Base-by-base conservation (phyloP, 2,888 invertebrate species). In the Hyppa rectilinea region DNA sequence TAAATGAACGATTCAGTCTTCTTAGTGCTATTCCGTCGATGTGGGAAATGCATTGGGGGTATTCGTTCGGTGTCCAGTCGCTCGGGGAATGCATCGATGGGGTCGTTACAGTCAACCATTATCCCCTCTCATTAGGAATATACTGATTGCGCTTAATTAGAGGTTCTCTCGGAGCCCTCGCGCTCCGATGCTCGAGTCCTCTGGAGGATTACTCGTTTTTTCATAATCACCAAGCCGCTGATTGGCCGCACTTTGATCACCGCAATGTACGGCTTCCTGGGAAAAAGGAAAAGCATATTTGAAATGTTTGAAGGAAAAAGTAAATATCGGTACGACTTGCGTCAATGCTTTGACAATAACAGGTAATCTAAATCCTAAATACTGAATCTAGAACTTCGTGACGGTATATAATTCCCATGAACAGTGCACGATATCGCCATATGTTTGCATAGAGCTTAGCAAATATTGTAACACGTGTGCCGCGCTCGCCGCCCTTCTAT, bases 381-480 rank as follows among this genome's bases (percentile, higher is more conserved):
- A 62, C 23, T 59, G 36, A 63, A 49, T 71, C 70, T 61, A 61
- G 56, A 74, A 47, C n/a, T 29, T 62, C 53, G 59, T 75, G 81
- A 73, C 76, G 70, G 52, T 79, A 71, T 70, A 66, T 75, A 83
- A 87, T 88, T 91, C 90, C 83, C 88, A 89, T 90, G 87, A 90
- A 89, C 75, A 87, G 77, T 83, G 77, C 81, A 86, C 82, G 86
- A 85, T 93, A 94, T 91, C 92, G 88, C 90, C 94, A 95, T 91
- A 93, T 94, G 95, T 94, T 94, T 93, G 92, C 89, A 90, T 87
- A 90, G 89, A 90, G 91, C 92, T 93, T 90, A 91, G 95, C 94
- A 96, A 96, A 96, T 95, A 96, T 96, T 96, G 93, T 95, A 95
- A 95, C 96, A 95, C 96, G 95, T 96, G 96, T 95, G 95, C 92